Base-by-base conservation (phyloP, 1,140 invertebrate species). In the Philotrypesis tridentata region DNA sequence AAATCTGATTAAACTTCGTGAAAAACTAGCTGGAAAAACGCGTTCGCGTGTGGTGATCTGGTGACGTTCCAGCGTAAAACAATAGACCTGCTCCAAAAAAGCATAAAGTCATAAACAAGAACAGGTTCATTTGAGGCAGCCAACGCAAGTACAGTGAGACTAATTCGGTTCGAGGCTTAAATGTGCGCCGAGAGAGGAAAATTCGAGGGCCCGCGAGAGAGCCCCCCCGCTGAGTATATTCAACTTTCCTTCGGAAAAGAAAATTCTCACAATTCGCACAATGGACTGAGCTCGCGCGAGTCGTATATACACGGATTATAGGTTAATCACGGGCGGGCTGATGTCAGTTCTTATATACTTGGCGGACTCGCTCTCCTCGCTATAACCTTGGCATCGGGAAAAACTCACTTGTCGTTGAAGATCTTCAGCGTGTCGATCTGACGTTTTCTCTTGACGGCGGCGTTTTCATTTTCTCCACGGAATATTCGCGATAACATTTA, bases 391-490 rank as follows among this genome's bases (percentile, higher is more conserved):
- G 48, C 21, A 55, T 5, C 48, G 17, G 25, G 23, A 14, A 31
- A 1, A 25, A 87, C 91, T 92, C 88, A 93, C 92, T 93, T 92
- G 86, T 93, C 93, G 85, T 93, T 93, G 83, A 96, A 96, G 84
- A 96, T 93, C 92, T 95, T 95, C 83, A 96, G 87, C 29, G 95
- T 95, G 86, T 95, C 94, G 82, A 95, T 95, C 92, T 95, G 95
- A 70, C 94, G 92, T 91, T 92, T 92, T 92, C 94, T 91, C 86
- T 92, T 92, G 79, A 90, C 88, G 61, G 90, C 90, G 83, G 87
- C 89, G 88, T 92, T 92, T 84, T 92, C 91, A 90, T 90, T 91
- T 87, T 92, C 91, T 82, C 89, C 90, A 89, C 89, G 90, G 87
- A 92, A 92, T 91, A 92, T 92, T 91, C 89, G 88, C 84, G 92